phyloP scores from a whole-genome alignment of 2,113 vertebrate species.

The Grallaria varia region DNA sequence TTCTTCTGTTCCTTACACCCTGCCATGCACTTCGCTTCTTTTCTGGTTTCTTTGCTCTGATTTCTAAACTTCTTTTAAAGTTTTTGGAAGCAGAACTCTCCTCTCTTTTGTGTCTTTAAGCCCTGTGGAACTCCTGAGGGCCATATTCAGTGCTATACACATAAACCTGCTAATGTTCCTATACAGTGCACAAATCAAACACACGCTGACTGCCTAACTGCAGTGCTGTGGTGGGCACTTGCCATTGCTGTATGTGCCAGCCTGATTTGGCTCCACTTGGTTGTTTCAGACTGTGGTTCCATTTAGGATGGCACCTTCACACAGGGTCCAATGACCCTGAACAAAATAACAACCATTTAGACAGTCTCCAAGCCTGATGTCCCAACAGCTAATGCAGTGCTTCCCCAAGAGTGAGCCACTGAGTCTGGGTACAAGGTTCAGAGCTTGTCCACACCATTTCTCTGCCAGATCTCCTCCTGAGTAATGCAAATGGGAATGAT shows the following conservation, averaged over 20 bases:
- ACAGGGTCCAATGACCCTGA: neutral
- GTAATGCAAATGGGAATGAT: neutral
- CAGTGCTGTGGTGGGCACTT: neutral
- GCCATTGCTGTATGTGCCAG: neutral
- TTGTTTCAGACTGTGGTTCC: neutral
- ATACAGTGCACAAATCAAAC: neutral
- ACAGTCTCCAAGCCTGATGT: neutral
- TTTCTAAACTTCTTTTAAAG: neutral
- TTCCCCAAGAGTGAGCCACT: neutral
- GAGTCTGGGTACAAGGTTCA: neutral
- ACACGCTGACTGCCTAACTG: neutral
- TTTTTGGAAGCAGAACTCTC: neutral
- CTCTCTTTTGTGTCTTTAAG: neutral
- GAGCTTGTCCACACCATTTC: neutral
- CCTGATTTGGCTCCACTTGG: neutral
- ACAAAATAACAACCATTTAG: neutral
- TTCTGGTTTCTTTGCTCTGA: neutral
- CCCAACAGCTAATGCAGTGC: neutral
- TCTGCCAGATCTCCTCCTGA: neutral
- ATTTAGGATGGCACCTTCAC: neutral
- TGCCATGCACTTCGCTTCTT: rapidly evolving
- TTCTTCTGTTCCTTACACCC: neutral
- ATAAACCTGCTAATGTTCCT: neutral
- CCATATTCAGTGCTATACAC: rapidly evolving
- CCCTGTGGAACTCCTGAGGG: neutral